Base-by-base conservation (phyloP, 2,113 vertebrate genomes). In the Oncorhynchus mykiss region DNA sequence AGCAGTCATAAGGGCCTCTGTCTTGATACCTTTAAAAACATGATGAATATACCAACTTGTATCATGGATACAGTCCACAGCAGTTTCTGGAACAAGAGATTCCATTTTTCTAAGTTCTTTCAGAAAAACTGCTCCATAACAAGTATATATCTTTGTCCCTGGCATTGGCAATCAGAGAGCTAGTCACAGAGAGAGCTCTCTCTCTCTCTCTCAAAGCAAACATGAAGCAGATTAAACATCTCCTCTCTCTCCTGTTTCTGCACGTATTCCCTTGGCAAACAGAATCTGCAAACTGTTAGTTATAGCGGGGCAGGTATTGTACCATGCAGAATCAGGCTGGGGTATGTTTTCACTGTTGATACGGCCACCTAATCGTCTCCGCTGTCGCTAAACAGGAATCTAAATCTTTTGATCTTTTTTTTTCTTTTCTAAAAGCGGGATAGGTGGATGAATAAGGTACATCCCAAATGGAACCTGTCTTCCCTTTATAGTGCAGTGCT, bases 331-430 rank as follows among this genome's bases (percentile, higher is more conserved):
- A 67, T 67, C 16, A 67, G 13, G 22, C 25, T 16, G 65, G 65
- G 65, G 27, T 14, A 67, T 67, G 65, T 67, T 29, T 31, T 67
- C 25, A 5, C 65, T 2, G 24, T 25, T 31, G 65, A 67, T 67
- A 29, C 3, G 65, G 65, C 24, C 65, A 5, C 4, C 65, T 67
- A 67, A 67, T 67, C 65, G 14, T 67, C 51, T 67, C 16, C 29
- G 24, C 65, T 31, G 11, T 67, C 65, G 65, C 65, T 67, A 29
- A 67, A 67, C 65, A 67, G 25, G 13, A 67, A 18, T 67, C 65
- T 31, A 29, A 29, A 67, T 67, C 25, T 4, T 18, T 54, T 4
- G 16, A 51, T 14, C 49, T 16, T 51, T 12, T 3, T 49, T 51
- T 54, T 14, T 31, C 5, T 31, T 5, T 6, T 6, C 5, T 31